Percentiles rank a stretch among this genome's conserved stretches.
Conservation (phyloP, 2,888 invertebrate species). For the Acleris sparsana region DNA sequence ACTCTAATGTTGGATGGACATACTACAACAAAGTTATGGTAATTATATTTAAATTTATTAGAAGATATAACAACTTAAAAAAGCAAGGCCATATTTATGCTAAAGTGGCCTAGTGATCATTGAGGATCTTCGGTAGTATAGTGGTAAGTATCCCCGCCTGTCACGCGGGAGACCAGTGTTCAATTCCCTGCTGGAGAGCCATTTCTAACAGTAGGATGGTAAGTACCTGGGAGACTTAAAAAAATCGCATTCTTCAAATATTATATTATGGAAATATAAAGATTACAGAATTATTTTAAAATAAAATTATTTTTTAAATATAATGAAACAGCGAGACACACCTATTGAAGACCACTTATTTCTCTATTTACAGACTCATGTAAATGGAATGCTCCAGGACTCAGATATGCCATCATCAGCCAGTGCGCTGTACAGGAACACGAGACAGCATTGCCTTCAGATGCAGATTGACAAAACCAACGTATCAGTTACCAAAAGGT, state of each 20-base stretch:
- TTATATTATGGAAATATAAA: no score
- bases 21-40: constrained; percentile 89
- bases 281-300: no score
- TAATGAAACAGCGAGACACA: no score
- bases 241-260: no score
- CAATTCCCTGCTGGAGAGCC: constrained; percentile 83
- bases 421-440: constrained; percentile 69
- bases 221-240: no score
- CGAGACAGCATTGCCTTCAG: constrained; percentile 69
- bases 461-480: constrained; percentile 78
- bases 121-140: constrained; percentile 23
- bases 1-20: constrained; percentile 86
- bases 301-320: no score
- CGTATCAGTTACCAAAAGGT: constrained; percentile 77
- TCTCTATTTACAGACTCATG: constrained; percentile 63
- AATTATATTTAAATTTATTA: constrained; percentile 44
- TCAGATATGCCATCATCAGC: constrained; percentile 79
- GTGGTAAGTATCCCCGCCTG: constrained; percentile 40
- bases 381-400: constrained; percentile 77
- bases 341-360: no score
- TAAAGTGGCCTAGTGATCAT: no score
- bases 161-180: constrained; percentile 85
- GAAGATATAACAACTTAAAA: not conserved
- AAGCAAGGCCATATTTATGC: no score
- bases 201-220: no score